These are phyloP conservation scores for Perca fluviatilis DNA, from an alignment of 2,113 vertebrate species.

Conservation along the genomic window DNA sequence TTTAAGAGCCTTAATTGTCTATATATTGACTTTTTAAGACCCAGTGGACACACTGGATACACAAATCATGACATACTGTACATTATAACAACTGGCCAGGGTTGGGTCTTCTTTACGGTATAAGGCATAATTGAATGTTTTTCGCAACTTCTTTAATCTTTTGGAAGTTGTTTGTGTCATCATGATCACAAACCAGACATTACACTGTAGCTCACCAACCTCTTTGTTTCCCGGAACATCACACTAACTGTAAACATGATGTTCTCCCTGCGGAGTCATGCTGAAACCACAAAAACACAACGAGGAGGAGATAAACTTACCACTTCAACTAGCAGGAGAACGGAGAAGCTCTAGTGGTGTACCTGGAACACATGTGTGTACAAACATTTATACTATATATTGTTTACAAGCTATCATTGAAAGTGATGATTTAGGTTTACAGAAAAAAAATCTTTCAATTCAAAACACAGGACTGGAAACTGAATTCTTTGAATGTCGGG, in stretches of 20 bases:
- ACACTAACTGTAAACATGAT: neutral
- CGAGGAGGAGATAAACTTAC: constrained; percentile 47
- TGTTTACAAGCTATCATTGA: neutral
- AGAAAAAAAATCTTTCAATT: neutral
- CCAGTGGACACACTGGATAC: neutral
- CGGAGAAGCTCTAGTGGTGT: neutral
- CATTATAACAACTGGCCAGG: neutral
- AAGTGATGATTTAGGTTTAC: neutral
- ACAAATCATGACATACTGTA: neutral
- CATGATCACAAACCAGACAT: neutral
- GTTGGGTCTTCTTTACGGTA: neutral
- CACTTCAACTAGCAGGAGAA: constrained; percentile 54
- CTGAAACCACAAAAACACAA: constrained; percentile 10
- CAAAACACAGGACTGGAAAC: too few relatives aligned
- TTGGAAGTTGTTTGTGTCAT: neutral
- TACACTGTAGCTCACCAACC: neutral
- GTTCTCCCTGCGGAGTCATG: neutral
- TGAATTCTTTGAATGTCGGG: too few relatives aligned
- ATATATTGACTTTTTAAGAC: neutral
- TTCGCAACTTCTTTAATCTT: neutral
- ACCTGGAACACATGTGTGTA: constrained; percentile 38
- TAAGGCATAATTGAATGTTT: neutral
- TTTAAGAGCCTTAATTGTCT: too few relatives aligned
- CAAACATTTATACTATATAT: neutral
- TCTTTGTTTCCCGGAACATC: neutral